These are phyloP conservation scores for Bombylius major DNA, from an alignment of 2,888 invertebrate species.

Conservation along the genomic window DNA sequence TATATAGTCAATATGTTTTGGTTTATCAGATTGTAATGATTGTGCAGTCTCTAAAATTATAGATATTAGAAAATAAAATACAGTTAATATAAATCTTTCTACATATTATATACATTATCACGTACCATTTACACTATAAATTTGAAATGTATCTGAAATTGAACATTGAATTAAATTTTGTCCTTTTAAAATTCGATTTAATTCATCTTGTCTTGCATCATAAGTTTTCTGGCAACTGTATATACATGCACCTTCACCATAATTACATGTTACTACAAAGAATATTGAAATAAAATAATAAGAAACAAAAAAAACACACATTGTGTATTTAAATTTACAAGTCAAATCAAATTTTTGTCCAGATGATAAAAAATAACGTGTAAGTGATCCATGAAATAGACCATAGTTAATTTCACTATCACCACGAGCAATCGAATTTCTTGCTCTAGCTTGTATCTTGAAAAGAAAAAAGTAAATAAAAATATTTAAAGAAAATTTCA, in stretches of 20 bases:
- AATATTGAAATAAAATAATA: background rate
- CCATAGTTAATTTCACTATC: slow-evolving; percentile 20
- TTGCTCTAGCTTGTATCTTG: slow-evolving; percentile 17
- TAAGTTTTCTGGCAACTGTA: slow-evolving; percentile 28
- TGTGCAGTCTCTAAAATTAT: no score
- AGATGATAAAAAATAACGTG: slow-evolving; percentile 17
- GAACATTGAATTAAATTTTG: slow-evolving; percentile 13
- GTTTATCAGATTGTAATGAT: background rate
- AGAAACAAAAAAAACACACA: background rate
- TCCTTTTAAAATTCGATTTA: slow-evolving; percentile 23
- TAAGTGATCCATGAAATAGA: slow-evolving; percentile 17
- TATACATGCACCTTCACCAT: slow-evolving; percentile 32
- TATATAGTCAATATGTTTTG: slow-evolving; percentile 13
- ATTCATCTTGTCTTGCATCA: slow-evolving; percentile 21
- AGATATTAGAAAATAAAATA: no score
- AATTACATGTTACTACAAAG: slow-evolving; percentile 33
- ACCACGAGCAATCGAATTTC: slow-evolving; percentile 11
- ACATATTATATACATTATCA: no score
- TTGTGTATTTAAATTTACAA: slow-evolving; percentile 18
- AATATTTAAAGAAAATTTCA: no score
- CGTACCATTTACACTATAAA: no score
- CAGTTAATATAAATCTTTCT: no score
- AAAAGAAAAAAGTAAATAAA: background rate
- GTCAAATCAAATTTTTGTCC: slow-evolving; percentile 21
- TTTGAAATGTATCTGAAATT: background rate